Conservation (phyloP, 2,888 invertebrate genomes). For the Tineola bisselliella region DNA sequence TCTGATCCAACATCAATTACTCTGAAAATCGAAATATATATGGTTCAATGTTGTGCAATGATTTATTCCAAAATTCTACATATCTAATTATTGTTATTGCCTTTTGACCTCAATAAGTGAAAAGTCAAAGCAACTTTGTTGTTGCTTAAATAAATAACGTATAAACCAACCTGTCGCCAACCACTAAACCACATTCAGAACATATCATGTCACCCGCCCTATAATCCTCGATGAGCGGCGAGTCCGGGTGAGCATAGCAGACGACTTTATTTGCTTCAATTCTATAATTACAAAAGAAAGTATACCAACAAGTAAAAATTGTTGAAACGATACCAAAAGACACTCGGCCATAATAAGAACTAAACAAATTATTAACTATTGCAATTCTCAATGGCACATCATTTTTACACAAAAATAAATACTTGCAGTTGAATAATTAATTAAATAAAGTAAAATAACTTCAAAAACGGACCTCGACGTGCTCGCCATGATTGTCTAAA, state of each 20-base stretch:
- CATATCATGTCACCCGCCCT: slow-evolving; percentile 99
- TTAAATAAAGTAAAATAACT: slow-evolving; percentile 42
- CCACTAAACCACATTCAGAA: slow-evolving; percentile 99
- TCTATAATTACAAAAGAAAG: slow-evolving; percentile 64
- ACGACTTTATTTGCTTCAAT: slow-evolving; percentile 81
- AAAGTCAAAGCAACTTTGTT: neutral
- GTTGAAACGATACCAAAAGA: neutral
- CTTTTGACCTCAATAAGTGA: neutral
- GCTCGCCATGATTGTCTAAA: slow-evolving; percentile 65
- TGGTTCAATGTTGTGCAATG: no score
- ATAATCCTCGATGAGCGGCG: slow-evolving; percentile 96
- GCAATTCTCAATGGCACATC: neutral
- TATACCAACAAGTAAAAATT: slow-evolving; percentile 3
- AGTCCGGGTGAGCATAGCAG: slow-evolving; percentile 95
- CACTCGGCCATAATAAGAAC: neutral
- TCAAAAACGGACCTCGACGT: slow-evolving; percentile 71
- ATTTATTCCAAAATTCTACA: no score
- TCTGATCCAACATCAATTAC: slow-evolving; percentile 99
- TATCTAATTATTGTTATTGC: neutral
- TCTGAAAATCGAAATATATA: slow-evolving; percentile 52
- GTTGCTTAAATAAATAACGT: slow-evolving; percentile 21
- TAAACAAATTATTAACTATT: neutral
- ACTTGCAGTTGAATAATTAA: neutral
- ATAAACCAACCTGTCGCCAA: slow-evolving; percentile 87
- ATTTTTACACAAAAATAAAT: neutral